Conservation (phyloP, 2,888 invertebrate genomes). For the Drosophila phalerata region DNA sequence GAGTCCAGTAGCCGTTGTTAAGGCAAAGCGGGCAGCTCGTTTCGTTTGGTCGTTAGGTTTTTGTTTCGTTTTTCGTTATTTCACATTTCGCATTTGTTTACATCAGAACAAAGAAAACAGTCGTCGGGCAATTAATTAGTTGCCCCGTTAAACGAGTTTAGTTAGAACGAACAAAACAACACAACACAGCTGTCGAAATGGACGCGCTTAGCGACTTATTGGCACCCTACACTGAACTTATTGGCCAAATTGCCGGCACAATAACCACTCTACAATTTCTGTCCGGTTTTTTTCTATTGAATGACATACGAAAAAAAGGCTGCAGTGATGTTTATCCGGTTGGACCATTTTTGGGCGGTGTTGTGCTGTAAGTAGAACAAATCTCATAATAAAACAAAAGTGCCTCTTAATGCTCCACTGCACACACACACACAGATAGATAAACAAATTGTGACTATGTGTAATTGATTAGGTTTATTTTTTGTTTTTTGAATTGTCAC, state of each 20-base stretch:
- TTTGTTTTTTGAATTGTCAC: conserved; percentile 54
- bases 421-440: conserved; percentile 14
- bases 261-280: conserved; percentile 94
- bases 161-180: conserved; percentile 12
- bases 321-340: conserved; percentile 89
- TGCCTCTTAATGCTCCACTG: conserved; percentile 30
- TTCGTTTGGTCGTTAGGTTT: conserved; percentile 43
- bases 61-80: conserved; percentile 73
- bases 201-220: conserved; percentile 79
- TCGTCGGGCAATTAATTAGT: conserved; percentile 3
- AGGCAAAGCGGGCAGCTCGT: conserved; percentile 29
- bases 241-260: conserved; percentile 89
- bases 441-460: conserved; percentile 22
- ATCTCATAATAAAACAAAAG: conserved; percentile 12
- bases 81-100: conserved; percentile 57
- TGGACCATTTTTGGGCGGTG: conserved; percentile 91
- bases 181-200: conserved; percentile 61
- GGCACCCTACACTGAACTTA: conserved; percentile 78
- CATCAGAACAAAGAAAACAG: background rate
- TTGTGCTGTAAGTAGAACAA: conserved; percentile 89
- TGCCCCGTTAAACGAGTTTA: conserved; percentile 55
- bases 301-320: conserved; percentile 90
- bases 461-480: conserved; percentile 66
- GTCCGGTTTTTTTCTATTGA: conserved; percentile 91
- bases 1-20: conserved; percentile 62